Evolutionary conservation across 2,888 invertebrate genomes (phyloP).

Genomic region (Dicyrtoma fusca): DNA sequence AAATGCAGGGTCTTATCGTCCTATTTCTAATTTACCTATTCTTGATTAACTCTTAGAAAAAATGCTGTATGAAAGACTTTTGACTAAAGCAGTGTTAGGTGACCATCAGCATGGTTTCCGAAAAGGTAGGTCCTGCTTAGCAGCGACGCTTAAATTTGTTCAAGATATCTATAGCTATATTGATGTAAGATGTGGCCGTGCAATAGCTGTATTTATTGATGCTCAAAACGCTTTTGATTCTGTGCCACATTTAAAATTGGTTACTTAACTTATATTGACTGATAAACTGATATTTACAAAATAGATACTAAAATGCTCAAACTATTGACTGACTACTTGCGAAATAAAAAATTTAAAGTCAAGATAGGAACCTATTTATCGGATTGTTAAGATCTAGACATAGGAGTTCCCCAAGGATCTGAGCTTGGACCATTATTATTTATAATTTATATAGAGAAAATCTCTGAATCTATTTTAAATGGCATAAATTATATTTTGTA

Average conservation of each 20-base stretch:
- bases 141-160: constrained; percentile 43
- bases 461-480: constrained; percentile 7
- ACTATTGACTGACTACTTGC: constrained; percentile 20
- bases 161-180: constrained; percentile 44
- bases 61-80: constrained; percentile 34
- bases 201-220: constrained; percentile 42
- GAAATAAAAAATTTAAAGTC: constrained; percentile 11
- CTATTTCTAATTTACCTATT: constrained; percentile 44
- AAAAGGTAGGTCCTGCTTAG: constrained; percentile 47
- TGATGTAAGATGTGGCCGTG: constrained; percentile 36
- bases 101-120: constrained; percentile 52
- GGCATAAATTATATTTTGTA: constrained; percentile 27
- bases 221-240: constrained; percentile 56
- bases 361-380: constrained; percentile 8
- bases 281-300: constrained; percentile 28
- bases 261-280: constrained; percentile 49
- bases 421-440: constrained; percentile 35
- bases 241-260: constrained; percentile 48
- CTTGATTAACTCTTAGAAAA: constrained; percentile 50
- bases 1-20: constrained; percentile 45
- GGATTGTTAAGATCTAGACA: constrained; percentile 6
- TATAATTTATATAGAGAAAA: constrained; percentile 35
- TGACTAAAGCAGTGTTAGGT: not conserved
- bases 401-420: constrained; percentile 41
- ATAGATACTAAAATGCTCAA: constrained; percentile 29